A percentile compares a stretch with the other conserved stretches of the same genome.
These are phyloP conservation scores for Laupala kohalensis DNA, from an alignment of 1,140 invertebrate genomes.

Conservation along the genomic window DNA sequence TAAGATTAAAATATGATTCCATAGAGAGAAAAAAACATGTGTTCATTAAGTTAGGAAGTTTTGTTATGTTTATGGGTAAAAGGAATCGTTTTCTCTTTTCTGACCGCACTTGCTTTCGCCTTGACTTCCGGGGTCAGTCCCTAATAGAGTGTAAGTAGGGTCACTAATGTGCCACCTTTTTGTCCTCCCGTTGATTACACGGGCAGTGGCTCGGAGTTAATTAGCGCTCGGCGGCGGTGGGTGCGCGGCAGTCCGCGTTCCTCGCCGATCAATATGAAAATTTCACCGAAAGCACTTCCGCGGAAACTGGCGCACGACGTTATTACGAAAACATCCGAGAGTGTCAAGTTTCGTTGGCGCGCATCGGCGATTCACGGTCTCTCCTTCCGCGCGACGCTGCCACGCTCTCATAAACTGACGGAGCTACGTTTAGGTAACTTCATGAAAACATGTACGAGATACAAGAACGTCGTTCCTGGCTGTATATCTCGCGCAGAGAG, in stretches of 20 bases:
- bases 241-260: neutral
- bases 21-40: too few relatives aligned
- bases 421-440: neutral
- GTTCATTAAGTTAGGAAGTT: too few relatives aligned
- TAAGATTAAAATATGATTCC: too few relatives aligned
- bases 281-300: neutral
- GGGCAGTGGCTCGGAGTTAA: neutral
- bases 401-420: neutral
- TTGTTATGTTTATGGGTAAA: too few relatives aligned
- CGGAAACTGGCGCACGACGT: neutral
- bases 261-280: neutral
- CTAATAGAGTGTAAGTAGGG: too few relatives aligned
- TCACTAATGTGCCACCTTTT: neutral
- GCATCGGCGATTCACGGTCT: neutral
- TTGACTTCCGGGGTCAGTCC: too few relatives aligned
- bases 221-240: neutral
- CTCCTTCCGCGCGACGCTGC: neutral
- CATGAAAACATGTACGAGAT: neutral
- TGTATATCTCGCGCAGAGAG: too few relatives aligned
- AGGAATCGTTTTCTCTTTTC: too few relatives aligned
- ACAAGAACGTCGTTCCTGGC: too few relatives aligned
- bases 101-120: too few relatives aligned
- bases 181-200: neutral
- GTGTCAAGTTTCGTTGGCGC: neutral
- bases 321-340: neutral